These are phyloP conservation scores for Cinclus mexicanus DNA, from an alignment of 2,113 vertebrate genomes.

Conservation along the genomic window DNA sequence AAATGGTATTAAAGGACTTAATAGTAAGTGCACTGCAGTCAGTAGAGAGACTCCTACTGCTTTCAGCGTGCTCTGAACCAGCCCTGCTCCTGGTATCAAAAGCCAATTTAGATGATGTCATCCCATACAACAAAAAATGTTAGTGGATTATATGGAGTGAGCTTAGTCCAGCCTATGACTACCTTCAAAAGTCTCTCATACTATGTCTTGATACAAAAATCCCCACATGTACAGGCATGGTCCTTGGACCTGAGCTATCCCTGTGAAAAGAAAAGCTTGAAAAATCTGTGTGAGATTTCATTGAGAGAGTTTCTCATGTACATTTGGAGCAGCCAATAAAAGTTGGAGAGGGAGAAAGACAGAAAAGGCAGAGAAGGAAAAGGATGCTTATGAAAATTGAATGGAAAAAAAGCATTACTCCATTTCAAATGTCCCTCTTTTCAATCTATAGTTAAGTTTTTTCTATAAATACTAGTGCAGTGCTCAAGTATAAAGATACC, in stretches of 20 bases:
- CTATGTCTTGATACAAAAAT: neutral
- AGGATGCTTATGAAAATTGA: neutral
- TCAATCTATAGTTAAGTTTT: neutral
- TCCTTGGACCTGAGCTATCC: neutral
- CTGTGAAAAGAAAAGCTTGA: neutral
- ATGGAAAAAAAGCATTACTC: neutral
- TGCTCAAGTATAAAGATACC: neutral
- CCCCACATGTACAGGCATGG: neutral
- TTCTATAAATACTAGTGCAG: neutral
- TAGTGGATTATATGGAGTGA: neutral
- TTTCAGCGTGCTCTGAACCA: neutral
- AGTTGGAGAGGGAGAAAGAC: neutral
- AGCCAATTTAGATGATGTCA: neutral
- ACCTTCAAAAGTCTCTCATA: neutral
- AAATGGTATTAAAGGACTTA: neutral
- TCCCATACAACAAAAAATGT: neutral
- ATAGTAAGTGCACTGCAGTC: neutral
- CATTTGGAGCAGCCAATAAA: neutral
- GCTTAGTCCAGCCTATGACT: conserved; percentile 20
- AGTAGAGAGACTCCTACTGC: neutral
- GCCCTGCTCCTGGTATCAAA: neutral
- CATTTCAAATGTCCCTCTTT: neutral
- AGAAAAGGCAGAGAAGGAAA: neutral
- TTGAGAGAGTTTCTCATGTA: neutral
- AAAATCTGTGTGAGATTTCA: neutral